Conservation (phyloP, 2,113 vertebrate genomes). For the Emydocephalus ijimae region DNA sequence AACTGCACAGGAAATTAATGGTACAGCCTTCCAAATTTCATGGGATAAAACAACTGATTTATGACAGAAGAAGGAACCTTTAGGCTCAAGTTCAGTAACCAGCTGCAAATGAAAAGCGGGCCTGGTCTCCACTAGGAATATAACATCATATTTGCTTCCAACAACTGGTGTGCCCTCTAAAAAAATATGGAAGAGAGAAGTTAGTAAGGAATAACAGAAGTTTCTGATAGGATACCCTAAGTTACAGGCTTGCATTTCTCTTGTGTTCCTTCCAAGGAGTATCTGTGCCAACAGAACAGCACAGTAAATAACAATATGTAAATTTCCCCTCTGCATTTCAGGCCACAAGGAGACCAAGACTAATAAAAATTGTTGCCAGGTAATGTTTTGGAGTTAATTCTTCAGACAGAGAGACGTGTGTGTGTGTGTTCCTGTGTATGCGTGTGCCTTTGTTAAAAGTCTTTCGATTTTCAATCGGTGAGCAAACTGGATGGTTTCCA, state of each 20-base stretch:
- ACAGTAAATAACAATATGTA: not conserved
- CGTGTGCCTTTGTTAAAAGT: not conserved
- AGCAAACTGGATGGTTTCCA: not conserved
- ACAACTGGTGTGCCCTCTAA: not conserved
- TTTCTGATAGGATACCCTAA: not conserved
- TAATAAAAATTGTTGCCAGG: not conserved
- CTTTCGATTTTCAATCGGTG: conserved; percentile 17
- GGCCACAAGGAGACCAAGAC: not conserved
- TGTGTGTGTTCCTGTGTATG: not conserved
- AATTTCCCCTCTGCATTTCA: fast-evolving
- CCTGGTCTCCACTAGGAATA: not conserved
- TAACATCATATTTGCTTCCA: not conserved
- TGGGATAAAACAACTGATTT: not conserved
- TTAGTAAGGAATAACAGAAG: not conserved
- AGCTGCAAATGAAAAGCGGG: not conserved
- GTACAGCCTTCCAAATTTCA: not conserved
- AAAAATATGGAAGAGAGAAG: not conserved
- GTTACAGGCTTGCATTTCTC: not conserved
- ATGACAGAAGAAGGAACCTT: not conserved
- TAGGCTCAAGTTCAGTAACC: conserved; percentile 9
- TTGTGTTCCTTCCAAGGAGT: not conserved
- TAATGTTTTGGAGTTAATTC: not conserved
- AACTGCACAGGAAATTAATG: not conserved
- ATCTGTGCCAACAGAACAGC: not conserved
- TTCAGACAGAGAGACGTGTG: not conserved